phyloP scores from a whole-genome alignment of 2,797 vertebrate species.

The Enoplosus armatus region DNA sequence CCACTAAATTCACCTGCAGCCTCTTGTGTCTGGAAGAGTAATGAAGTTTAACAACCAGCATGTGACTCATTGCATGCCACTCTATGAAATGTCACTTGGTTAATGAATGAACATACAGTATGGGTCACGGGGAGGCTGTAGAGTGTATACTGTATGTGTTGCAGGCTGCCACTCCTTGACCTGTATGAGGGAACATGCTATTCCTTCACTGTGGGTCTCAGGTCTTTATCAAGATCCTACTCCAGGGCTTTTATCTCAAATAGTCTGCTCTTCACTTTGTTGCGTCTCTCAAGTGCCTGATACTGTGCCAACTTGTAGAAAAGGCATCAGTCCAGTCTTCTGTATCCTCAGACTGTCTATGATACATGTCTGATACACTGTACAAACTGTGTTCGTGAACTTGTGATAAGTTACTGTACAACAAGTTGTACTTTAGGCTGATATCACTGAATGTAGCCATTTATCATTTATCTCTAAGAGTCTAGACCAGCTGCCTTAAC shows the following conservation, averaged over 20 bases:
- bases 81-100: slow-evolving; percentile 8
- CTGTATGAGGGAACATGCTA: not conserved
- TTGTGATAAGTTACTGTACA: slow-evolving; percentile 37
- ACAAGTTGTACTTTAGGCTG: slow-evolving; percentile 8
- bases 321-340: slow-evolving; percentile 17
- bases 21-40: not conserved
- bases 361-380: slow-evolving; percentile 20
- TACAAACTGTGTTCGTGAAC: slow-evolving; percentile 16
- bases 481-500: slow-evolving; percentile 15
- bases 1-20: not conserved
- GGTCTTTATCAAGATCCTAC: slow-evolving; percentile 42
- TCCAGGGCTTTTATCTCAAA: slow-evolving; percentile 51
- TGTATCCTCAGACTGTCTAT: slow-evolving; percentile 20
- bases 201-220: slow-evolving; percentile 3
- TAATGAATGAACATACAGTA: slow-evolving; percentile 33
- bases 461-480: not conserved
- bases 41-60: slow-evolving; percentile 5
- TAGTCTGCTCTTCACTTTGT: slow-evolving; percentile 58
- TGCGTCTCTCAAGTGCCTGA: slow-evolving; percentile 56
- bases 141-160: not conserved
- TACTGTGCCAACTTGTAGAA: slow-evolving; percentile 27
- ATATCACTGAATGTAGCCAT: slow-evolving; percentile 1
- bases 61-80: slow-evolving; percentile 22
- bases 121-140: not conserved
- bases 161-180: not conserved